These are phyloP conservation scores for Corythornis madagascariensis DNA, from an alignment of 2,113 vertebrate species.

Conservation along the genomic window DNA sequence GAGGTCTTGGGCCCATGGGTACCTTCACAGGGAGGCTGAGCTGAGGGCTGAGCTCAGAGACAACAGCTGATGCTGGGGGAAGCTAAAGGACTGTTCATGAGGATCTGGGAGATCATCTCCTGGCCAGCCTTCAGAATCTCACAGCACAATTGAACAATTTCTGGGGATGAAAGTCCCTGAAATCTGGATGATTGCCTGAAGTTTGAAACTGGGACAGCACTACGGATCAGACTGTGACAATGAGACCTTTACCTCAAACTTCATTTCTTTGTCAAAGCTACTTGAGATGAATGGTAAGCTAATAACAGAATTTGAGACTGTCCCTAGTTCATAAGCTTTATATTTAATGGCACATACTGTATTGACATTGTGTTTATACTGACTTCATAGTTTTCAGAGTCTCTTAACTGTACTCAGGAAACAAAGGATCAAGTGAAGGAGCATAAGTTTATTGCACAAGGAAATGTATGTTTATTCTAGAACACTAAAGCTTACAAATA, in stretches of 20 bases:
- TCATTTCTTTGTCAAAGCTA: background rate
- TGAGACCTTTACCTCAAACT: background rate
- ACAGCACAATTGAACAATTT: background rate
- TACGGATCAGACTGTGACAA: background rate
- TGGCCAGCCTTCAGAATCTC: background rate
- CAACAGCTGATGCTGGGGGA: background rate
- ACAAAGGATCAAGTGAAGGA: background rate
- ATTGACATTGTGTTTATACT: background rate
- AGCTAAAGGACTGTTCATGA: background rate
- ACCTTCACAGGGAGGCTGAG: rapidly evolving
- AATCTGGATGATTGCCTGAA: background rate
- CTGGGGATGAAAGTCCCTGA: background rate
- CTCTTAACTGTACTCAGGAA: background rate
- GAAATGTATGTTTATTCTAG: background rate
- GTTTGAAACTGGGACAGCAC: background rate
- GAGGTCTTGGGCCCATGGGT: background rate
- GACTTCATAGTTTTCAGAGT: background rate
- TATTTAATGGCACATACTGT: background rate
- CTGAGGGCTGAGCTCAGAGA: background rate
- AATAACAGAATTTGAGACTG: background rate
- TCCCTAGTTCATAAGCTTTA: background rate
- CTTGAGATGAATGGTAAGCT: background rate
- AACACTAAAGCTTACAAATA: background rate
- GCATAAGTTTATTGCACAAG: background rate
- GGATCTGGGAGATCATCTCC: background rate